Percentiles rank a stretch among this genome's conserved stretches.
Evolutionary conservation across 2,888 invertebrate genomes (phyloP).

Genomic region (Ormyrus thymus): DNA sequence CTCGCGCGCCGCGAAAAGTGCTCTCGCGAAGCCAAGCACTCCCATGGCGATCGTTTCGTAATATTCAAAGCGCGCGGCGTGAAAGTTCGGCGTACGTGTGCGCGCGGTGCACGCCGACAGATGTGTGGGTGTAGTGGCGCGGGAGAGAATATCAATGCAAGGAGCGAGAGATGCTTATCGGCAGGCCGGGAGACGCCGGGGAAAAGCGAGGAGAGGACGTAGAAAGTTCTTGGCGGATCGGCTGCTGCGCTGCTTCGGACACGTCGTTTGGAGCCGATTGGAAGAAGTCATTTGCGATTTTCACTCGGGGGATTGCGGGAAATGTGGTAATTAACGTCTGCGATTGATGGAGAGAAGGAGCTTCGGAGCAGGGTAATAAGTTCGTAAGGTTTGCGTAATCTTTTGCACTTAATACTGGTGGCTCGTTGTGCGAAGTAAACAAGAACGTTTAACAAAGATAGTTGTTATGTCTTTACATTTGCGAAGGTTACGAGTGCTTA

Average conservation of each 20-base stretch:
- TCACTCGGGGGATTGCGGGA: too few species aligned
- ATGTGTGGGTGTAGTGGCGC: slow-evolving; percentile 15
- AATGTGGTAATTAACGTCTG: too few species aligned
- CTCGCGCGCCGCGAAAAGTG: not conserved
- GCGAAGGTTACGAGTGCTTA: not conserved
- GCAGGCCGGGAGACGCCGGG: not conserved
- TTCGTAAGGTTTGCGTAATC: too few species aligned
- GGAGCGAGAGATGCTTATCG: slow-evolving; percentile 30
- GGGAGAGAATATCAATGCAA: slow-evolving; percentile 25
- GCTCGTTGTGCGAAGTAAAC: too few species aligned
- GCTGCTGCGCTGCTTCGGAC: not conserved
- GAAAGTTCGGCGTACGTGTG: slow-evolving; percentile 16
- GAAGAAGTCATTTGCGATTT: too few species aligned
- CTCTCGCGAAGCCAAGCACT: not conserved
- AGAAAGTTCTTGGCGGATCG: slow-evolving; percentile 26
- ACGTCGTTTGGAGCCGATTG: not conserved
- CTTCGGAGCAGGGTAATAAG: too few species aligned
- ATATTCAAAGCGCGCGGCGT: slow-evolving; percentile 19
- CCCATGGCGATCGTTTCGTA: slow-evolving; percentile 21
- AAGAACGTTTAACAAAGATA: not conserved
- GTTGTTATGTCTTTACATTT: not conserved
- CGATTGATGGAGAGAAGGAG: too few species aligned
- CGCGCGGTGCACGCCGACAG: not conserved
- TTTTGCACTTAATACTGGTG: too few species aligned
- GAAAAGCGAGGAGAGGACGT: slow-evolving; percentile 13